Evolutionary conservation across 2,113 vertebrate species (phyloP), one percentile per base, ranked within the genome.

Genomic region (Colaptes auratus): DNA sequence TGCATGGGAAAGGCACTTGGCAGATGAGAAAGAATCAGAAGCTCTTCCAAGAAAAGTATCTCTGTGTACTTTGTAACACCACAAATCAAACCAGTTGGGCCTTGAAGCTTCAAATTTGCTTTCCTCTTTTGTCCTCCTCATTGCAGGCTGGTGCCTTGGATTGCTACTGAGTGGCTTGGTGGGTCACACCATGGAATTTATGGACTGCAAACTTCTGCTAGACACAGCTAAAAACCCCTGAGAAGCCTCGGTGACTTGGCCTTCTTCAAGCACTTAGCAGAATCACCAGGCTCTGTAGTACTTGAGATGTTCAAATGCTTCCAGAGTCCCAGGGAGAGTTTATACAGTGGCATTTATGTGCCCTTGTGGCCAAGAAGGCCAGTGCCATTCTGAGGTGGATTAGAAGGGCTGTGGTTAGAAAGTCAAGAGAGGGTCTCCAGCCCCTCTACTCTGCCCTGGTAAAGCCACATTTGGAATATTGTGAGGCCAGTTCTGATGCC

Each of bases 111-210:
- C 90, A 92, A 91, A 90, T 95, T 94, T 90, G 46, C 88, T 95
- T 95, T 94, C 89, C 88, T 75, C 76, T 91, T 91, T 93, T 91
- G 85, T 93, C 85, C 21, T 95, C 33, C 77, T 94, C 93, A 81
- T 78, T 88, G 91, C 85, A 95, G 91, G 59, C 90, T 94, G 44
- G n/a, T 95, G 66, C 36, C 59, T 65, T 75, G 65, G 76, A 58
- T 81, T 86, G 85, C 90, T 89, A 46, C 88, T 3, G 27, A 72
- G 73, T 65, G 82, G 90, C 92, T 95, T 96, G 66, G 75, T 89
- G 67, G 84, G 53, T 70, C 73, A 78, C 65, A 31, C 48, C 58
- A 23, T 12, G 24, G 76, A 75, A 88, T 95, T 95, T 69, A 65
- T 35, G 72, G 60, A 50, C 48, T 58, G 73, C 24, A 86, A 67